Conservation (phyloP, 2,888 invertebrate species). For the Eupithecia inturbata region DNA sequence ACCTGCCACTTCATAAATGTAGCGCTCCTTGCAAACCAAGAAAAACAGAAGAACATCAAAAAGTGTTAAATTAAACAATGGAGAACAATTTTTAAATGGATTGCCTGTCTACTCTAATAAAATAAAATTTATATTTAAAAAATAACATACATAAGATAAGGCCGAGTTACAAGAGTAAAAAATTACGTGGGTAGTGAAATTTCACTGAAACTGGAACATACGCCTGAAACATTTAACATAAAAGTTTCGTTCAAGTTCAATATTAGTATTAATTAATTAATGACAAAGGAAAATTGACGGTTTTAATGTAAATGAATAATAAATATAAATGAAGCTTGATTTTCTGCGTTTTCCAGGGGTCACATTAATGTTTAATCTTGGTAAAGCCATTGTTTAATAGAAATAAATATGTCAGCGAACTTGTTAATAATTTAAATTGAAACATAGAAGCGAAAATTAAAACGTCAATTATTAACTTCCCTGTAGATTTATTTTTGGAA, state of each 20-base stretch:
- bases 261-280: slow-evolving; percentile 9
- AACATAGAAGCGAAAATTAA: background rate
- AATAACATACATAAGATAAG: too few species aligned
- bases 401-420: slow-evolving; percentile 9
- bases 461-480: background rate
- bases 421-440: background rate
- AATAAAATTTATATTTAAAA: too few species aligned
- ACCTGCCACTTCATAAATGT: too few species aligned
- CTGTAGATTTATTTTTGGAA: background rate
- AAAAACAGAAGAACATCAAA: too few species aligned
- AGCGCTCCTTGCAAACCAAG: too few species aligned
- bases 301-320: slow-evolving; percentile 26
- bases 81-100: too few species aligned
- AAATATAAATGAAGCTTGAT: slow-evolving; percentile 21
- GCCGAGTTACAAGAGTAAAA: too few species aligned
- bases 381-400: slow-evolving; percentile 20
- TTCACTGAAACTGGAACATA: background rate
- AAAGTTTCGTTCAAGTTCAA: background rate
- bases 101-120: too few species aligned
- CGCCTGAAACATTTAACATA: background rate
- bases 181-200: background rate
- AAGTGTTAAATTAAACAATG: too few species aligned
- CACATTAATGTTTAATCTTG: slow-evolving; percentile 16
- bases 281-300: slow-evolving; percentile 2
- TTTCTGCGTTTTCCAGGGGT: slow-evolving; percentile 23